Base-by-base conservation (phyloP, 1,140 invertebrate genomes). In the Stegodyphus dumicola region DNA sequence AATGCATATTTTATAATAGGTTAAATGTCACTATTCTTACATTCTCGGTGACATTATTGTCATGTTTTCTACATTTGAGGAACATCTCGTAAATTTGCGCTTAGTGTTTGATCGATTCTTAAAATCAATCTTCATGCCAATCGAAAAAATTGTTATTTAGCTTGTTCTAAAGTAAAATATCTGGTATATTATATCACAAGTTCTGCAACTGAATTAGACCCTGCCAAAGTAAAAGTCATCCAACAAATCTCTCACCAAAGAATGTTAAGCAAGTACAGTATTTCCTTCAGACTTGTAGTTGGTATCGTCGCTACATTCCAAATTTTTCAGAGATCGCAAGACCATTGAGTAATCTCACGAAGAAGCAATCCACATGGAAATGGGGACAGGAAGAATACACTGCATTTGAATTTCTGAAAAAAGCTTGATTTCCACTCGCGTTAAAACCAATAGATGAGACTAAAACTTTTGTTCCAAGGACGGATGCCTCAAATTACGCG, bases 31-130 rank as follows among this genome's bases (percentile, higher is more conserved):
- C 84, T 53, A 71, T 88, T 90, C 67, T 48, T 88, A n/a, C 87
- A 88, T 87, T 65, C 48, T 90, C 6, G 91, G 91, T 87, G 91
- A 91, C 84, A 89, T 91, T 52, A 86, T 90, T 10, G 79, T 90
- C 15, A 88, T 87, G 13, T 90, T 88, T 15, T 64, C 48, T 48
- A 87, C 70, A 15, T 87, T 87, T 52, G 53, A 87, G 9, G 51
- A 87, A 15, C 87, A 88, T 77, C 5, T 81, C 18, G 17, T 54
- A 9, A 56, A 83, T 49, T 18, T 88, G 5, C 3, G 54, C 5
- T 51, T 7, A n/a, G 67, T 88, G 6, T 87, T 87, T 18, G 10
- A 54, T 2, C n/a, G 13, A 6, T 6, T 87, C 5, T 33, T 18
- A 33, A 48, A 77, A 11, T 79, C n/a, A 78, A 85, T 6, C 51